Base-by-base conservation (phyloP, 1,140 invertebrate genomes). In the Phenacoccus solenopsis region DNA sequence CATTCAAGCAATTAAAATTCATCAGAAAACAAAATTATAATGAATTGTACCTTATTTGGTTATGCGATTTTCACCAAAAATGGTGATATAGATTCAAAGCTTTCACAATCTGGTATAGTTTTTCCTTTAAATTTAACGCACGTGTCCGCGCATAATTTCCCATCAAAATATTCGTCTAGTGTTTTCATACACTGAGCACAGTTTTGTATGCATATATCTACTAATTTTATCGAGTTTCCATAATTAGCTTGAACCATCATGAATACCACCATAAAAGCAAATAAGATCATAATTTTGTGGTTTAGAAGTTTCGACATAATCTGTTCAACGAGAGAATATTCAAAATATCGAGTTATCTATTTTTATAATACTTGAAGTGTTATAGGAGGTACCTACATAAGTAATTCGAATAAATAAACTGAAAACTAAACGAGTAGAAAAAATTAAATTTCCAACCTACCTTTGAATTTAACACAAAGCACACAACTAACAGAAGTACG, bases 151-250 rank as follows among this genome's bases (percentile, higher is more conserved):
- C 91, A 94, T 0, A 87, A 82, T 67, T 89, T 85, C 0, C 90
- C 90, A 74, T 92, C 87, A 77, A 94, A 94, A 80, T 90, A 92
- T 0, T 84, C 83, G 0, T 89, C 90, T 73, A 89, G 88, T 85
- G 92, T 91, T 76, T 89, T 90, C 77, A 90, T 90, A 79, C 90
- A 93, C 75, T 92, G 90, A 0, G 88, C 90, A 75, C 91, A 94
- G 78, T 93, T 94, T 73, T 90, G 85, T 49, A 91, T 87, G 76
- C 90, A 92, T 27, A 89, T 81, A 32, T 85, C 85, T 0, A 73
- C 56, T n/a, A 64, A 16, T 4, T 27, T 16, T 10, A 64, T 24
- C 10, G 59, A 64, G 25, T 64, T 64, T 3, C 13, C 59, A 25
- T 64, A 24, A 20, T 49, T 49, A n/a, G 38, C 38, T 5, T 49